These are phyloP conservation scores for Ostrea edulis DNA, from an alignment of 1,140 invertebrate species.

Conservation along the genomic window DNA sequence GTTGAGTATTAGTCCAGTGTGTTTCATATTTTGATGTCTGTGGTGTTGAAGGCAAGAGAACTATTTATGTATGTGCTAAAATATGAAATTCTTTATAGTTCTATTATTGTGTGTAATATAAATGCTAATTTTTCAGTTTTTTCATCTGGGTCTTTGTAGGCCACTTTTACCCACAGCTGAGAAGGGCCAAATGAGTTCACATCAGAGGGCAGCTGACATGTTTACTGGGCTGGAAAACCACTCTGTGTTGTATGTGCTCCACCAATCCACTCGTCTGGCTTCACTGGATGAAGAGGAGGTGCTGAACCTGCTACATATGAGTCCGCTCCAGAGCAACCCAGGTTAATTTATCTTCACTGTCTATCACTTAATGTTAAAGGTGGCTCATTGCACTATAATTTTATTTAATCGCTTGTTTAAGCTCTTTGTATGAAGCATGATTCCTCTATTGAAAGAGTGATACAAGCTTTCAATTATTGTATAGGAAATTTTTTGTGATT, in stretches of 20 bases:
- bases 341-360: not conserved
- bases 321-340: constrained; percentile 57
- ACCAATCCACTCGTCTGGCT: constrained; percentile 71
- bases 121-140: not conserved
- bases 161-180: constrained; percentile 63
- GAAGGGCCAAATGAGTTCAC: constrained; percentile 49
- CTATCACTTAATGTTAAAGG: too few species aligned
- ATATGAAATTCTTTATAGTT: too few species aligned
- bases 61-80: too few species aligned
- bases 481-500: too few species aligned
- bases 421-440: too few species aligned
- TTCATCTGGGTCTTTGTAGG: constrained; percentile 54
- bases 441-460: too few species aligned
- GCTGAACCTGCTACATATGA: constrained; percentile 71
- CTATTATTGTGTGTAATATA: not conserved
- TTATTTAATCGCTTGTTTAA: too few species aligned
- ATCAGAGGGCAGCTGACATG: constrained; percentile 70
- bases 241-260: constrained; percentile 76
- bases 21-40: too few species aligned
- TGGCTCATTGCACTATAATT: too few species aligned
- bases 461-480: too few species aligned
- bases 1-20: too few species aligned
- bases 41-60: too few species aligned
- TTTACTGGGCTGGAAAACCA: constrained; percentile 74
- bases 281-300: constrained; percentile 72